phyloP scores from a whole-genome alignment of 2,888 invertebrate species.

The Lepetodrilus schrolli region DNA sequence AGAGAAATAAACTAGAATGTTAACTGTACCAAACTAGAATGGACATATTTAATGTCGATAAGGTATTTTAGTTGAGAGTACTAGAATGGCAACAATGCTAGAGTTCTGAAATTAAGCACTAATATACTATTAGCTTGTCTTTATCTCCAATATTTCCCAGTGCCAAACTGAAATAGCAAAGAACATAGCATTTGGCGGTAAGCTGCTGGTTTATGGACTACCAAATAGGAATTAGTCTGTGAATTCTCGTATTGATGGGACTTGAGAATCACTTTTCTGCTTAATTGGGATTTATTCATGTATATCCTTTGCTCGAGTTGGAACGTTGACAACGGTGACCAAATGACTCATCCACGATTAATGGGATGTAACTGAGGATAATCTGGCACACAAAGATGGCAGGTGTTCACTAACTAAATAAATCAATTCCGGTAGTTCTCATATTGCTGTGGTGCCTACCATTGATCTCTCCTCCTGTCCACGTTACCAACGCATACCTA shows the following conservation, averaged over 20 bases:
- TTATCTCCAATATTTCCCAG: too few species aligned
- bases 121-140: too few species aligned
- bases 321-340: constrained; percentile 32
- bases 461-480: constrained; percentile 25
- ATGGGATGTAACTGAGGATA: constrained; percentile 47
- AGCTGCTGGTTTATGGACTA: not conserved
- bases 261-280: constrained; percentile 4
- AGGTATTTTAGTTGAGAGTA: too few species aligned
- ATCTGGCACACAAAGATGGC: constrained; percentile 40
- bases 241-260: not conserved
- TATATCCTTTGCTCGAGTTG: constrained; percentile 25
- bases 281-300: constrained; percentile 24
- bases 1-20: too few species aligned
- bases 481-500: constrained; percentile 32
- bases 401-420: constrained; percentile 40
- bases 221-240: constrained; percentile 5
- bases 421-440: constrained; percentile 36
- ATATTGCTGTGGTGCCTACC: constrained; percentile 26
- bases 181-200: constrained; percentile 4
- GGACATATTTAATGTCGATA: too few species aligned
- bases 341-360: constrained; percentile 44
- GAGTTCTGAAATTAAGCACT: too few species aligned
- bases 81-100: too few species aligned
- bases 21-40: too few species aligned
- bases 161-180: constrained; percentile 29